Conservation (phyloP, 2,797 vertebrate species). For the Epinephelus coioides region DNA sequence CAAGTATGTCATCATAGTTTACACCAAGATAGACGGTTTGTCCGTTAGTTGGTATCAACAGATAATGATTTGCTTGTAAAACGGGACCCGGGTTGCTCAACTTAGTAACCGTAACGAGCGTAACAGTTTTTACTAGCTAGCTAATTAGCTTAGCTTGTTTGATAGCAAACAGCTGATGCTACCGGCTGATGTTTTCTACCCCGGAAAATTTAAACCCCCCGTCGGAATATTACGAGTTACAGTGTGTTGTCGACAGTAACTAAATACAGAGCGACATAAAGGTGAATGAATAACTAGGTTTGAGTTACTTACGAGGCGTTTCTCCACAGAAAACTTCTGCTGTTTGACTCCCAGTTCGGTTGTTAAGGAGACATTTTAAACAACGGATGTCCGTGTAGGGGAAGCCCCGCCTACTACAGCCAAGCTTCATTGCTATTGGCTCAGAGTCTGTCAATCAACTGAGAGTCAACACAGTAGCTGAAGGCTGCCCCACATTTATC, state of each 20-base stretch:
- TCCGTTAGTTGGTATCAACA: fast-evolving
- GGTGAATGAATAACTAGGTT: fast-evolving
- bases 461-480: too few species aligned
- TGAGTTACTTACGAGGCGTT: constrained; percentile 64
- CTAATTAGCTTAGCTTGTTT: constrained; percentile 71
- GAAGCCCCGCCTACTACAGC: constrained; percentile 57
- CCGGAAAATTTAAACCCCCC: background rate
- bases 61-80: fast-evolving
- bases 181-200: constrained; percentile 30
- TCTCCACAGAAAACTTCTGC: constrained; percentile 68
- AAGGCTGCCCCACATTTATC: too few species aligned
- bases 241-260: fast-evolving
- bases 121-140: constrained; percentile 19
- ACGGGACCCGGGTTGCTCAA: background rate
- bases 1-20: background rate
- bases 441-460: constrained; percentile 59
- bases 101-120: background rate
- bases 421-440: constrained; percentile 52
- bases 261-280: background rate
- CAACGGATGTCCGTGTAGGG: constrained; percentile 46
- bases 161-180: constrained; percentile 66
- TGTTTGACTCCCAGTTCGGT: constrained; percentile 70
- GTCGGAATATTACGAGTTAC: too few species aligned
- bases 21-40: fast-evolving
- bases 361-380: constrained; percentile 85